Evolutionary conservation across 1,140 invertebrate species (phyloP), one percentile per base, ranked within the genome.

Genomic region (Tribolium castaneum): DNA sequence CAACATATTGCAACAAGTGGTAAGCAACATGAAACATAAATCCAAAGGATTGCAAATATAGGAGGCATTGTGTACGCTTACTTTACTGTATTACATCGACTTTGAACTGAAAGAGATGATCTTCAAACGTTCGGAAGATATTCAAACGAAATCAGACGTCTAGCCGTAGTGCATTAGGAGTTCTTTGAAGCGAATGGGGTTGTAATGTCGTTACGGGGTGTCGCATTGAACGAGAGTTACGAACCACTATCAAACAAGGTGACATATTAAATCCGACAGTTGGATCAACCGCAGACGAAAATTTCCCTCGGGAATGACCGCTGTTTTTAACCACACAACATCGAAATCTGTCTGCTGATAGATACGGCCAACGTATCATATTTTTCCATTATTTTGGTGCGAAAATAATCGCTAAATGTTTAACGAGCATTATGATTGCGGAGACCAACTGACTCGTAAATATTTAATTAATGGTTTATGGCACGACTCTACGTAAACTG

Each of bases 261-360:
- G 78, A 79, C 73, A 75, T 79, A 79, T 79, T 79, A 79, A 79
- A 79, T 79, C 78, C 78, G 78, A 79, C 78, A 56, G 71, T 75
- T 66, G 77, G 77, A 78, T 78, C 77, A 73, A 79, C 78, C 78
- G 52, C 78, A 79, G 73, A 76, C 73, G 62, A 74, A 70, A 76
- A 79, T 76, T 79, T 79, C 74, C 78, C 78, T 49, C 9, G 78
- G 74, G 78, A 79, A 22, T 59, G 50, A 50, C 51, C 51, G 77
- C 14, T 78, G 76, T 78, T 78, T 78, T 78, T 78, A 78, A 78
- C 76, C 72, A 78, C 76, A 62, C 52, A 50, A 62, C 72, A 62
- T 56, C 14, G 51, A 75, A 54, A 51, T 56, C 34, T 22, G 45
- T 30, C 39, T 9, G 39, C 4, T 45, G 5, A 56, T 49, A 73